Evolutionary conservation across 37 sponge, comb jelly and placozoan genomes (phyloP).

Genomic region (Bolinopsis microptera): DNA sequence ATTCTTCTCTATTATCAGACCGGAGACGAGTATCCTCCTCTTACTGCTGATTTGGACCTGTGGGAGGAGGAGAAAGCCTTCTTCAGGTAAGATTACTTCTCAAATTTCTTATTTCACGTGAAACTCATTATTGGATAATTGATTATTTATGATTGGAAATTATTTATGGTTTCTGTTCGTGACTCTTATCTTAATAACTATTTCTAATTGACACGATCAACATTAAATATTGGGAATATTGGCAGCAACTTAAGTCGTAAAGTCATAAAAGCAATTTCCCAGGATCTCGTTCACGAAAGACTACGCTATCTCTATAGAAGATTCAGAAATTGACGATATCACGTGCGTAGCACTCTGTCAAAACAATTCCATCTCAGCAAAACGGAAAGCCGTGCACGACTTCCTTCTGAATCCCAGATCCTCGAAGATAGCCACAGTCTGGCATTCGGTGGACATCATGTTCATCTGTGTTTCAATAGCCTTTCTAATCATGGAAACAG

Average conservation of each 20-base stretch:
- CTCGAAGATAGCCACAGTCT: constrained; percentile 59
- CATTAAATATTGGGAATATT: no score
- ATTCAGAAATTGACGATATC: not conserved
- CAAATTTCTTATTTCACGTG: not conserved
- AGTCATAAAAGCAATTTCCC: no score
- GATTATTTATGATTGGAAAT: no score
- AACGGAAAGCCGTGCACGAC: constrained; percentile 25
- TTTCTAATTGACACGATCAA: no score
- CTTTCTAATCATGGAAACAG: constrained; percentile 61
- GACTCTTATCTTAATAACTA: no score
- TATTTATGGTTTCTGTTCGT: no score
- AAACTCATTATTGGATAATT: no score
- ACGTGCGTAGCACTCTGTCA: not conserved
- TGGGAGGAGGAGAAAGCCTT: constrained; percentile 64
- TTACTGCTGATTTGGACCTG: constrained; percentile 23
- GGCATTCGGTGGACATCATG: constrained; percentile 49
- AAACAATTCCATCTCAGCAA: not conserved
- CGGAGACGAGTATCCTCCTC: constrained; percentile 53
- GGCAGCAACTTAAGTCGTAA: no score
- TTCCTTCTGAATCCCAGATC: constrained; percentile 48
- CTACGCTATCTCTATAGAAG: constrained; percentile 32
- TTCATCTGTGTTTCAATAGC: constrained; percentile 48
- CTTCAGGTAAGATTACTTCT: constrained; percentile 9
- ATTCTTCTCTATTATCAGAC: constrained; percentile 58
- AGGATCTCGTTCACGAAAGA: not conserved